Evolutionary conservation across 2,888 invertebrate species (phyloP), one percentile per base, ranked within the genome.

Genomic region (Microplitis deprimator): DNA sequence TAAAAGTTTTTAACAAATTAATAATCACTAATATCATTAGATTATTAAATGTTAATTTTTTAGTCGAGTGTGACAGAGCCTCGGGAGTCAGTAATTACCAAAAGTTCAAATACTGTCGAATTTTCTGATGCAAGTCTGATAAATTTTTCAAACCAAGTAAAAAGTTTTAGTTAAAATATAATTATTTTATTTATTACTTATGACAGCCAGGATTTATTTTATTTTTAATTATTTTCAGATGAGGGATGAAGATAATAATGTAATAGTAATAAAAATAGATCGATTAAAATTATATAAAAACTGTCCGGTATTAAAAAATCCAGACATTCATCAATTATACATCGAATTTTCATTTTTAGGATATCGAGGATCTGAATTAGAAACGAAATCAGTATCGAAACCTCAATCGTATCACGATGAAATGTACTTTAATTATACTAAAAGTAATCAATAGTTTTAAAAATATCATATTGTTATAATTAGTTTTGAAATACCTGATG

Each of bases 281-380:
- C 83, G 83, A 65, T 64, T 87, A 16, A 80, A 73, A 10, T 73
- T 88, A 5, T 84, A 83, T 40, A 77, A 82, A 20, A 80, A 77
- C n/a, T 83, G 83, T 61, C 65, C 73, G 3, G 29, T 88, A 6
- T 75, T 85, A 78, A 74, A 76, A 2, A 78, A 84, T 79, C 68
- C 82, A 0, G 83, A 85, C 2, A 74, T 84, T 50, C 81, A 82
- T 59, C 78, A 84, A 69, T 80, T 88, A 40, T 89, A 86, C 75
- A 77, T 89, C 4, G 88, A 88, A 73, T 89, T 86, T 76, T 82
- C 84, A 5, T 89, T 88, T 76, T 82, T 89, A 76, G 87, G 87
- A 10, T 78, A 86, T 75, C 77, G 73, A 4, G 88, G 88, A 4
- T 82, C 77, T 4, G 84, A 86, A 38, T 83, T 88, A 83, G 88